phyloP scores from a whole-genome alignment of 2,113 vertebrate genomes.

The Urocitellus parryii region DNA sequence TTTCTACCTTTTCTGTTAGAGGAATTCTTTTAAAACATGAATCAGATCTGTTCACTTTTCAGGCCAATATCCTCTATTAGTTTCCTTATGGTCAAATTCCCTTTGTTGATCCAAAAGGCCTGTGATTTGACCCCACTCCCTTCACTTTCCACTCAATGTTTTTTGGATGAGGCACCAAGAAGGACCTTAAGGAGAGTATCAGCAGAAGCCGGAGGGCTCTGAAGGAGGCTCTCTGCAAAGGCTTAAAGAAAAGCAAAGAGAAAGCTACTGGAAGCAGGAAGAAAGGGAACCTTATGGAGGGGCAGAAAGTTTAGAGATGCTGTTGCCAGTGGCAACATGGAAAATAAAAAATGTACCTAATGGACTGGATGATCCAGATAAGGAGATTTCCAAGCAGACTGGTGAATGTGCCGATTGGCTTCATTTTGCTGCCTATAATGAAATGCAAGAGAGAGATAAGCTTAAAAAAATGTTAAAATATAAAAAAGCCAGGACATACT shows the following conservation, averaged over 20 bases:
- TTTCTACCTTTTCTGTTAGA: neutral
- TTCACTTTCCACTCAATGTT: neutral
- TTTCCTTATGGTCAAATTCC: neutral
- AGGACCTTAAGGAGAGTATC: neutral
- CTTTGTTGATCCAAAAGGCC: neutral
- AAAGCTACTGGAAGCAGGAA: neutral
- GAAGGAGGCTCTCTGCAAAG: neutral
- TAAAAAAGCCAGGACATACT: neutral
- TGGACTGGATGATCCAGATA: conserved; percentile 43
- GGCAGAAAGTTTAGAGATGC: conserved; percentile 22
- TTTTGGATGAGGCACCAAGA: neutral
- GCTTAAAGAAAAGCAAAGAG: conserved; percentile 18
- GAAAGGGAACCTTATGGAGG: neutral
- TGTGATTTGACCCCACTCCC: neutral
- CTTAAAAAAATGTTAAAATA: neutral
- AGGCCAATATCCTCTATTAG: neutral
- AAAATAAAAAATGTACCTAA: conserved; percentile 37
- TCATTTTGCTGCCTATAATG: conserved; percentile 19
- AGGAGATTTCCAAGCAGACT: neutral
- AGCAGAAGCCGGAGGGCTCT: neutral
- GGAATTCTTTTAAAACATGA: neutral
- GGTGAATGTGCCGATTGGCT: neutral
- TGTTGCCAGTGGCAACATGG: neutral
- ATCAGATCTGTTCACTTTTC: neutral
- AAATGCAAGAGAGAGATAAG: conserved; percentile 53